Base-by-base conservation (phyloP, 2,797 vertebrate species). In the Mastacembelus armatus region DNA sequence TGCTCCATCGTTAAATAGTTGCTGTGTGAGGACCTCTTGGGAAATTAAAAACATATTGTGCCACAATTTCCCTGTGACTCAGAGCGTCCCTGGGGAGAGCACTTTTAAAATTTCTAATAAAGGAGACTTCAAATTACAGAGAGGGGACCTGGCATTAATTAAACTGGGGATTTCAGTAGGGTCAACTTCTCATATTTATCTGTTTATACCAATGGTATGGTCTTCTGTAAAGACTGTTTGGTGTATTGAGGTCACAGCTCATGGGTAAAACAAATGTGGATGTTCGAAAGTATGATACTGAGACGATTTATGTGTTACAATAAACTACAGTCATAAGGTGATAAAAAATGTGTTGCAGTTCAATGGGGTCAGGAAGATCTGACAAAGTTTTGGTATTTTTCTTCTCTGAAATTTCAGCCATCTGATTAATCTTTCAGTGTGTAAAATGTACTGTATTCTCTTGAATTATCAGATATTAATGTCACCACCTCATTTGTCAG, bases 1-100 rank as follows among this genome's bases (percentile, higher is more conserved):
- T 75, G 68, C 87, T 83, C 81, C 76, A 44, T 89, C 76, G 85
- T 91, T 91, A 92, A 92, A 92, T 88, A 91, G 85, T 89, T 92
- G 90, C 90, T 89, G 86, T 76, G 83, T 84, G 62, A 82, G 66
- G 81, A 86, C 73, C 93, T 88, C 90, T 26, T 51, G 94, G 94
- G 94, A 94, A 94, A 94, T 94, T 94, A 94, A 92, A 94, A 92
- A 90, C 91, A 92, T 93, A 93, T 93, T 94, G 92, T 93, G 75
- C 85, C 87, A 94, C 90, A 89, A 88, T 93, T 92, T 93, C 89
- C 85, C 83, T 88, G 91, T 87, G 90, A 92, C 88, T 88, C 64
- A 42, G 54, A 55, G 69, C 40, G 2, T 90, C 93, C 85, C 91
- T 29, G 9, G 91, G 88, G 93, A 91, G 35, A 67, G 60, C 66